phyloP scores from a whole-genome alignment of 2,888 invertebrate genomes.

The Camponotus fellah region DNA sequence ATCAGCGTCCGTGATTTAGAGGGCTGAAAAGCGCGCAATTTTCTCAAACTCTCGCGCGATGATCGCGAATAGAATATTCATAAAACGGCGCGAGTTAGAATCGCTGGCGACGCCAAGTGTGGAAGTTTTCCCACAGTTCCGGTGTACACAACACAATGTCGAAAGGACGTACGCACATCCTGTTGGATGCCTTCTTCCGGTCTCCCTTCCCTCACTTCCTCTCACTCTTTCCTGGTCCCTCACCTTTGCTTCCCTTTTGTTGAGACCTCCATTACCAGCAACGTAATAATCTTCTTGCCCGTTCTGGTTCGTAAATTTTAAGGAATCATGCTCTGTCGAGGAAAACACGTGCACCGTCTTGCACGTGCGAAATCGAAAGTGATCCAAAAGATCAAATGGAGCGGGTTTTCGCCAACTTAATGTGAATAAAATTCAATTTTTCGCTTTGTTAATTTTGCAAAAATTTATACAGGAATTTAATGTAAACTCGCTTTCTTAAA shows the following conservation, averaged over 20 bases:
- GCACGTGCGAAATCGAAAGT: constrained; percentile 46
- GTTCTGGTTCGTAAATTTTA: constrained; percentile 72
- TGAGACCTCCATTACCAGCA: constrained; percentile 36
- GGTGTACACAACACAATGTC: constrained; percentile 78
- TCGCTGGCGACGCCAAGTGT: constrained; percentile 65
- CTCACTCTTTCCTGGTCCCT: constrained; percentile 34
- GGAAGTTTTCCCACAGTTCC: constrained; percentile 83
- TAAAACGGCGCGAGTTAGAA: constrained; percentile 58
- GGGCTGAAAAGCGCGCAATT: constrained; percentile 28
- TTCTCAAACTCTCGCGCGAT: constrained; percentile 35
- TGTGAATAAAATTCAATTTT: neutral
- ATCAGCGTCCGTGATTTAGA: constrained; percentile 67
- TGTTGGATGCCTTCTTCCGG: constrained; percentile 80
- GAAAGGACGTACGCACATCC: constrained; percentile 79
- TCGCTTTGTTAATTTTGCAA: neutral
- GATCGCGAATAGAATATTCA: constrained; percentile 55
- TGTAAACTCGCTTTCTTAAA: neutral
- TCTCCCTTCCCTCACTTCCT: constrained; percentile 61
- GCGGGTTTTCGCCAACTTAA: neutral
- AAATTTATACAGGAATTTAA: neutral
- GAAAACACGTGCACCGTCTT: constrained; percentile 15
- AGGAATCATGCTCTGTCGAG: constrained; percentile 64
- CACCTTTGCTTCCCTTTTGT: constrained; percentile 54
- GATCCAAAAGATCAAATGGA: constrained; percentile 8
- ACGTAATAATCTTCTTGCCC: constrained; percentile 59